Base-by-base conservation (phyloP, 2,113 vertebrate species). In the Reinhardtius hippoglossoides region DNA sequence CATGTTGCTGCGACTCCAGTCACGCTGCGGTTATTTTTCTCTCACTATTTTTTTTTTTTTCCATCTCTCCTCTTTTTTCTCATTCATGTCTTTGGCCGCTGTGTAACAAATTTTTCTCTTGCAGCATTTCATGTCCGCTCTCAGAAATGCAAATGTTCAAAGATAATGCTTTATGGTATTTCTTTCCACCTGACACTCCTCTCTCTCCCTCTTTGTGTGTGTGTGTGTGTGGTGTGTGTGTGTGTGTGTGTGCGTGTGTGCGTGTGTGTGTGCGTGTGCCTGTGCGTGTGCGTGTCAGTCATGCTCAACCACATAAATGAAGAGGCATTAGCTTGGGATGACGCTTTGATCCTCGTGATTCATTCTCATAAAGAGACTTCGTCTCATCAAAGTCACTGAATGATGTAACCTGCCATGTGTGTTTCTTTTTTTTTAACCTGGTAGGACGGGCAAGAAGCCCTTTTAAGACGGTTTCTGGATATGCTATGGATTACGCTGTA, bases 311-410 rank as follows among this genome's bases (percentile, higher is more conserved):
- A 66, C 74, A 72, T 74, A 92, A 91, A 91, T 88, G 72, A 91
- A 88, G 87, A 92, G 80, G 48, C 79, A 91, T 87, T 89, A 78
- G 87, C 63, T 59, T 5, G 55, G 66, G 74, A 85, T 69, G 83
- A 88, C 48, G 73, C 82, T 85, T 72, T 87, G 87, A 92, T 88
- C 79, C 78, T 13, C 37, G 85, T 86, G 84, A 93, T 91, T 83
- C 35, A 86, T 92, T 92, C 85, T 88, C 83, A 87, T 92, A 83
- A 88, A 67, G 78, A 73, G 58, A 52, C 71, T 86, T 67, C 82
- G 65, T 64, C 67, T 58, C 3, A 70, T 87, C 73, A 70, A 63
- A 75, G 71, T 69, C 46, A 46, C 68, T 56, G 71, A 71, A 66
- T 31, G 48, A 66, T 65, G 52, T 44, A 74, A 68, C 60, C 46